Percentiles rank a stretch among this genome's conserved stretches.
Evolutionary conservation across 2,888 invertebrate species (phyloP).

Genomic region (Trichogramma dendrolimi): DNA sequence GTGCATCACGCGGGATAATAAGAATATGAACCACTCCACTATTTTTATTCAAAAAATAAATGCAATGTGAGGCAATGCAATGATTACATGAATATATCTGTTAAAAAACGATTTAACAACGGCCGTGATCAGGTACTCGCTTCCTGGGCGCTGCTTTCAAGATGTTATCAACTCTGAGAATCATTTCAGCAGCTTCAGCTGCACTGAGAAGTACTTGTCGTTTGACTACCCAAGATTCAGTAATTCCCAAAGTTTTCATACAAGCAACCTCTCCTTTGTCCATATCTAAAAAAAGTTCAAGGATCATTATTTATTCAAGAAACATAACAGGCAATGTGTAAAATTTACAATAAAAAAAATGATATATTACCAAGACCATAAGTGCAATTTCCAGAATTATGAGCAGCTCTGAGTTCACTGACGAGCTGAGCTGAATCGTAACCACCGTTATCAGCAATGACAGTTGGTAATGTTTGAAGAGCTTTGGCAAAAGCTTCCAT

Average conservation of each 20-base stretch:
- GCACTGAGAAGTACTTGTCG: conserved; percentile 92
- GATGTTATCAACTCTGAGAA: conserved; percentile 95
- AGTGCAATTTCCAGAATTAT: conserved; percentile 74
- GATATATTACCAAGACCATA: conserved; percentile 60
- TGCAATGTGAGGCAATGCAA: conserved; percentile 17
- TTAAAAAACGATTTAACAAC: conserved; percentile 60
- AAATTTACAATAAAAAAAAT: conserved; percentile 11
- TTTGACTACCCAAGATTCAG: conserved; percentile 96
- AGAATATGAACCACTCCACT: too few species aligned
- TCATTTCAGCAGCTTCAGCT: conserved; percentile 97
- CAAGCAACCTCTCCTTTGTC: conserved; percentile 80
- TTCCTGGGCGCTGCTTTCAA: conserved; percentile 86
- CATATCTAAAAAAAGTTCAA: conserved; percentile 66
- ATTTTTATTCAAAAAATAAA: conserved; percentile 1
- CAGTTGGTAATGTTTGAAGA: conserved; percentile 83
- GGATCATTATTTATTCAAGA: not conserved
- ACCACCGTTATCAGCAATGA: conserved; percentile 98
- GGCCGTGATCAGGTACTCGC: conserved; percentile 80
- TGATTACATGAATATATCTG: conserved; percentile 12
- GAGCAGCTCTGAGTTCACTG: conserved; percentile 85
- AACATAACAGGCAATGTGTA: conserved; percentile 36
- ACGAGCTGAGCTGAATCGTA: conserved; percentile 95
- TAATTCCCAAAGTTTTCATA: conserved; percentile 87
- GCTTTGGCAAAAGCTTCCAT: conserved; percentile 93
- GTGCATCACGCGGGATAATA: too few species aligned